Base-by-base conservation (phyloP, 2,113 vertebrate species). In the Spea multiplicata region DNA sequence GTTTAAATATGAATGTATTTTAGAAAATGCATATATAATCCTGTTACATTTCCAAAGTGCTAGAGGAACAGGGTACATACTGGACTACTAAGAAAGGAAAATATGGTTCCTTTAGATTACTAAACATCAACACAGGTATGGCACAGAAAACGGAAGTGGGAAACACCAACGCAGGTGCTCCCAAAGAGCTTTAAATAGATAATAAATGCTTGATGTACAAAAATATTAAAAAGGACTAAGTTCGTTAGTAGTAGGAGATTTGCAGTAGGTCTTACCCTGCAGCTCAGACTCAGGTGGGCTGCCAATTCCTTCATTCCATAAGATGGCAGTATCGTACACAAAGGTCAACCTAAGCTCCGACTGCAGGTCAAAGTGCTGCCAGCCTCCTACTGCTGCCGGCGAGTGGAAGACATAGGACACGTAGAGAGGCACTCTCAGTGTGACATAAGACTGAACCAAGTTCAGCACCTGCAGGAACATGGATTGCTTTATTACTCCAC, bases 331-430 rank as follows among this genome's bases (percentile, higher is more conserved):
- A 65, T 93, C 88, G 0, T 93, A 94, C 49, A 93, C 90, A 69
- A 93, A 94, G 53, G 92, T 93, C 81, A 92, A 88, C 70, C 88
- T 89, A 78, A 94, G 82, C 81, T 94, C 92, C 0, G 90, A 92
- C 77, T 89, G 90, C 77, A 94, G 86, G 84, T 94, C 93, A 81
- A 93, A 94, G 85, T 92, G 91, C 84, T 92, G 91, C 94, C 92
- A 94, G 75, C 87, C 90, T 48, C 92, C 89, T 14, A 83, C 76
- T 1, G 89, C 88, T 75, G 88, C 91, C 1, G 89, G 89, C 5
- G 89, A 91, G 85, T 91, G 91, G 86, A 92, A 93, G 73, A 93
- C 87, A 4, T 91, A 94, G 75, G 93, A 93, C 81, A 93, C 90
- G 5, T 83, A 89, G 16, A 94, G 89, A 65, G 91, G 91, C 1